A percentile compares a stretch with the other conserved stretches of the same genome.
Conservation (phyloP, 92 coral and sea anemone species). For the Nematostella vectensis region DNA sequence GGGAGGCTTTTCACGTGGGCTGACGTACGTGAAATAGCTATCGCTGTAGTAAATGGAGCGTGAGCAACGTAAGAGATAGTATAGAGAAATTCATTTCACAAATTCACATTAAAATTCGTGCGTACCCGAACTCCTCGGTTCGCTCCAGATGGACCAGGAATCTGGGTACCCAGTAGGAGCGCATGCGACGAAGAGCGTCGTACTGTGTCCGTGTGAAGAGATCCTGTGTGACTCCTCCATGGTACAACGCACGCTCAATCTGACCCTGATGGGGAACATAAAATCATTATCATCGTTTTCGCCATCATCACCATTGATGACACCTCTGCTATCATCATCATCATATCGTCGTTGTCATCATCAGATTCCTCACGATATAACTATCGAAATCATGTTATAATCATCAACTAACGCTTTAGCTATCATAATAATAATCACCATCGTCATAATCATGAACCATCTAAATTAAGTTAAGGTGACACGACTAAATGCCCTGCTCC, state of each 20-base stretch:
- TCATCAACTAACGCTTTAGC: too few species aligned
- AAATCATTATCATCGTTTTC: background rate
- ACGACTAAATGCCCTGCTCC: too few species aligned
- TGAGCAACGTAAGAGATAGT: too few species aligned
- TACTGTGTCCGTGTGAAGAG: constrained; percentile 90
- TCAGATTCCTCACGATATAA: too few species aligned
- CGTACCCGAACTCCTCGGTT: constrained; percentile 70
- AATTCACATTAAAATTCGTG: too few species aligned
- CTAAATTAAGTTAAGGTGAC: too few species aligned
- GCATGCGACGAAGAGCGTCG: constrained; percentile 74
- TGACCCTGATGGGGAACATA: constrained; percentile 48
- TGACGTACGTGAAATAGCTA: constrained; percentile 21
- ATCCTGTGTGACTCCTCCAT: constrained; percentile 88
- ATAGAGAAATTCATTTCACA: too few species aligned
- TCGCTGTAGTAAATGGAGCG: constrained; percentile 5
- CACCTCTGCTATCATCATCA: too few species aligned
- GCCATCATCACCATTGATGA: background rate
- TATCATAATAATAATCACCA: too few species aligned
- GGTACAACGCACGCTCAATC: constrained; percentile 72
- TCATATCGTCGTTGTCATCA: too few species aligned
- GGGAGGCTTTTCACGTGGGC: constrained; percentile 57
- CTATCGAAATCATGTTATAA: too few species aligned
- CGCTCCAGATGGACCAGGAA: constrained; percentile 90
- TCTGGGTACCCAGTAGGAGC: constrained; percentile 98
- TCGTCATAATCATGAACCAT: too few species aligned